Evolutionary conservation across 2,888 invertebrate genomes (phyloP).

Genomic region (Nycteola revayana): DNA sequence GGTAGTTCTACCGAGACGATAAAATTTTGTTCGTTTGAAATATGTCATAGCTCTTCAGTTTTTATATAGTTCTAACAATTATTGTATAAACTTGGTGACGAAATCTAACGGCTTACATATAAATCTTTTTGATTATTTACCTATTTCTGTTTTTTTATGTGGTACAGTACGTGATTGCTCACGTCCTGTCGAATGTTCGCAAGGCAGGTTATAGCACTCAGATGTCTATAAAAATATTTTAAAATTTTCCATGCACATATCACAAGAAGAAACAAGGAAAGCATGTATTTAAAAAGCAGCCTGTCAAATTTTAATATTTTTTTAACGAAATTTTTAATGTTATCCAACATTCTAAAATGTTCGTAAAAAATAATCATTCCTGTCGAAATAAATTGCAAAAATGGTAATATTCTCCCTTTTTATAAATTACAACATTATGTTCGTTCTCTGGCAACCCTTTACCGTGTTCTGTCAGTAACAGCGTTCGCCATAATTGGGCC

Average conservation of each 20-base stretch:
- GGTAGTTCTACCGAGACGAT: neutral
- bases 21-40: neutral
- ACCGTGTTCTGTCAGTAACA: too few species aligned
- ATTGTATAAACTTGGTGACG: neutral
- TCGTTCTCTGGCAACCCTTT: too few species aligned
- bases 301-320: neutral
- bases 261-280: neutral
- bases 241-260: too few species aligned
- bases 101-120: neutral
- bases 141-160: neutral
- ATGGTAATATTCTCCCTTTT: too few species aligned
- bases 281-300: neutral
- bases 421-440: too few species aligned
- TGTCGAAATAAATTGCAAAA: too few species aligned
- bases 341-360: too few species aligned
- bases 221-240: too few species aligned
- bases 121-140: neutral
- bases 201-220: neutral
- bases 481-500: too few species aligned
- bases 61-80: neutral
- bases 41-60: neutral
- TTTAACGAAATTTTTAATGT: too few species aligned
- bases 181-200: neutral
- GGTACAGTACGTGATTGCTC: neutral
- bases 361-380: too few species aligned